These are phyloP conservation scores for Rhadina sibilatrix DNA, from an alignment of 2,113 vertebrate species.

Conservation along the genomic window DNA sequence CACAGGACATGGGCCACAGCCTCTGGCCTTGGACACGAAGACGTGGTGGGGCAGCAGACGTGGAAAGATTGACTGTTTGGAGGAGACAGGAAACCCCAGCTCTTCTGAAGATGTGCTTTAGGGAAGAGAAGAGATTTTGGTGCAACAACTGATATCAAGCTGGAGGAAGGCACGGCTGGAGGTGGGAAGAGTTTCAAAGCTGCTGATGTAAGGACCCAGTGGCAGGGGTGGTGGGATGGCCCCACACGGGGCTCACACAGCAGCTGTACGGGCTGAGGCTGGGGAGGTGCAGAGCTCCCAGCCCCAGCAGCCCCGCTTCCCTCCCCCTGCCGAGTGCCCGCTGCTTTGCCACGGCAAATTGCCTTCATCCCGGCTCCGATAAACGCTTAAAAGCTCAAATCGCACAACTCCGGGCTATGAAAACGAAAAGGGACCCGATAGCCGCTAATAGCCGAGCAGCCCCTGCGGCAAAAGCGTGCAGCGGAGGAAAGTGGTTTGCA, in stretches of 20 bases:
- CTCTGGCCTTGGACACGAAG: background rate
- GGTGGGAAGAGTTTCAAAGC: background rate
- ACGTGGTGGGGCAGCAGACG: accelerated
- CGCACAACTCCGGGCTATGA: conserved; percentile 47
- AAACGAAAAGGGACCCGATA: conserved; percentile 44
- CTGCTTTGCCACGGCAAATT: conserved; percentile 63
- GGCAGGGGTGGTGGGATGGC: background rate
- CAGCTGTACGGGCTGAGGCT: background rate
- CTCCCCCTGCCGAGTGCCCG: conserved; percentile 40
- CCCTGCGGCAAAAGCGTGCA: conserved; percentile 25
- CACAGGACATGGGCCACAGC: accelerated
- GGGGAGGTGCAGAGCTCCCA: background rate
- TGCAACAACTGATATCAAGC: background rate
- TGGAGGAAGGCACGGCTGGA: background rate
- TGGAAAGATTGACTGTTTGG: background rate
- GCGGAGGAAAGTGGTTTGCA: conserved; percentile 74
- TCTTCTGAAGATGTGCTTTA: background rate
- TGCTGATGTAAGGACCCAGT: background rate
- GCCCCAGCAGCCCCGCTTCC: background rate
- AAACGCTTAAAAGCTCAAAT: conserved; percentile 78
- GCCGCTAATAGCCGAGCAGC: conserved; percentile 7
- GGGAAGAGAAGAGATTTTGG: background rate
- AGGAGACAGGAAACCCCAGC: background rate
- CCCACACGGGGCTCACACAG: background rate
- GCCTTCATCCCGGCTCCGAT: conserved; percentile 56